These are phyloP conservation scores for Ceuthmochares aereus DNA, from an alignment of 2,113 vertebrate species.

Conservation along the genomic window DNA sequence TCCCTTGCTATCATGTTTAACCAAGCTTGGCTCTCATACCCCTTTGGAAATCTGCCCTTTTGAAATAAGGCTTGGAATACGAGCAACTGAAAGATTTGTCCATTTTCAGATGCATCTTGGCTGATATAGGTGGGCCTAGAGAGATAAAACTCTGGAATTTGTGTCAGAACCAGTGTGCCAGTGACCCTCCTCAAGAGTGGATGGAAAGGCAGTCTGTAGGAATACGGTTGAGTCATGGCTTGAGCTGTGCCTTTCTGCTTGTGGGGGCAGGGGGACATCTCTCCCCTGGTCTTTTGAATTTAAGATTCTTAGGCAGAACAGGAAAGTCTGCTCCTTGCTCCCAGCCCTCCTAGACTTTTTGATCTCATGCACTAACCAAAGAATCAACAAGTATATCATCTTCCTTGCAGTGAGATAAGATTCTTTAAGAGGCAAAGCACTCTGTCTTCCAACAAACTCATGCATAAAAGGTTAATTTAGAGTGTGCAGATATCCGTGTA, in stretches of 20 bases:
- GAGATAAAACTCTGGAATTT: not conserved
- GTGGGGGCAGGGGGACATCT: not conserved
- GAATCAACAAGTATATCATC: conserved; percentile 30
- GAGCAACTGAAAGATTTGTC: not conserved
- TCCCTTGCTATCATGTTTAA: not conserved
- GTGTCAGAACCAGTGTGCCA: not conserved
- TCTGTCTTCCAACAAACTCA: conserved; percentile 23
- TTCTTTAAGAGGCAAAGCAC: not conserved
- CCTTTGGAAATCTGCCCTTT: not conserved
- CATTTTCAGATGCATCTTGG: not conserved
- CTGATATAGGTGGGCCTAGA: not conserved
- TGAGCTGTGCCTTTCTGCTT: not conserved
- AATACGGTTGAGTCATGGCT: not conserved
- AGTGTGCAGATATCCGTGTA: not conserved
- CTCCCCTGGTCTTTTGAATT: not conserved
- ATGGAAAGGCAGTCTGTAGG: not conserved
- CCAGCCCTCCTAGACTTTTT: not conserved
- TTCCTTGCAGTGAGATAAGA: not conserved
- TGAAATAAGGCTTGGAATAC: not conserved
- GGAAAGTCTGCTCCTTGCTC: conserved; percentile 2
- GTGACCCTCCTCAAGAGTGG: not conserved
- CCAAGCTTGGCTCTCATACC: not conserved
- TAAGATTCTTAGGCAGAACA: not conserved
- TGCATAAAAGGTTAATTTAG: conserved; percentile 47
- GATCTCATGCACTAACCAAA: not conserved